phyloP scores from a whole-genome alignment of 2,113 vertebrate genomes.

The Trichomycterus rosablanca region DNA sequence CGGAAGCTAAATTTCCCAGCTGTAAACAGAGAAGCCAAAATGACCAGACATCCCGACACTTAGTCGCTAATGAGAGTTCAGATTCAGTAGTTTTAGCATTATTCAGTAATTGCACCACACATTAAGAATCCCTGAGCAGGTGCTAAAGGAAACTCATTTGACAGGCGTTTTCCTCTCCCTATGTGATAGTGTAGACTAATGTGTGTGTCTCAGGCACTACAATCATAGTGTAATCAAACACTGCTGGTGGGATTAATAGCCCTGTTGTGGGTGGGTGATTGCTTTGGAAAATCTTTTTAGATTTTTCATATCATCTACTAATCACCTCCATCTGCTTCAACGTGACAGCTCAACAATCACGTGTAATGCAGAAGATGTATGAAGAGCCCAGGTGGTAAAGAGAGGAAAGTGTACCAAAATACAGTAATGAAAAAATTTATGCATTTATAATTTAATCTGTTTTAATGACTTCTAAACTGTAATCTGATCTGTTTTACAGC shows the following conservation, averaged over 20 bases:
- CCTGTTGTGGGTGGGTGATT: conserved; percentile 24
- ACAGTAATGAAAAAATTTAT: background rate
- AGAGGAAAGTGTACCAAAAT: background rate
- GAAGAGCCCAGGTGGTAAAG: background rate
- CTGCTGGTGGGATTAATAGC: conserved; percentile 25
- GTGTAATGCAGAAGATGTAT: background rate
- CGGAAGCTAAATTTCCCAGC: conserved; percentile 10
- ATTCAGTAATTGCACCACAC: conserved; percentile 15
- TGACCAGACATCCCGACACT: background rate
- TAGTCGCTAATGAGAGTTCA: conserved; percentile 25
- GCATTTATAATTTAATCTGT: too few species aligned
- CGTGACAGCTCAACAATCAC: conserved; percentile 4
- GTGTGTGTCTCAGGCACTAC: too few species aligned
- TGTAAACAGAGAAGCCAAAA: background rate
- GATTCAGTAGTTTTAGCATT: background rate
- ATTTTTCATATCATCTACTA: conserved; percentile 18
- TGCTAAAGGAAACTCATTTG: conserved; percentile 11
- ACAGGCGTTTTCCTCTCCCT: conserved; percentile 8
- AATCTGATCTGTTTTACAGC: too few species aligned
- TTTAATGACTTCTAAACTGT: too few species aligned
- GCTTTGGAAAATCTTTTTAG: conserved; percentile 7
- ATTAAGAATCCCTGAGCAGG: conserved; percentile 22
- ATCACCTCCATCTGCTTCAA: conserved; percentile 30
- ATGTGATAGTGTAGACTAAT: conserved; percentile 25
- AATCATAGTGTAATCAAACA: conserved; percentile 27